These are phyloP conservation scores for Tokudaia muenninki DNA, from an alignment of 2,797 vertebrate species.

Conservation along the genomic window DNA sequence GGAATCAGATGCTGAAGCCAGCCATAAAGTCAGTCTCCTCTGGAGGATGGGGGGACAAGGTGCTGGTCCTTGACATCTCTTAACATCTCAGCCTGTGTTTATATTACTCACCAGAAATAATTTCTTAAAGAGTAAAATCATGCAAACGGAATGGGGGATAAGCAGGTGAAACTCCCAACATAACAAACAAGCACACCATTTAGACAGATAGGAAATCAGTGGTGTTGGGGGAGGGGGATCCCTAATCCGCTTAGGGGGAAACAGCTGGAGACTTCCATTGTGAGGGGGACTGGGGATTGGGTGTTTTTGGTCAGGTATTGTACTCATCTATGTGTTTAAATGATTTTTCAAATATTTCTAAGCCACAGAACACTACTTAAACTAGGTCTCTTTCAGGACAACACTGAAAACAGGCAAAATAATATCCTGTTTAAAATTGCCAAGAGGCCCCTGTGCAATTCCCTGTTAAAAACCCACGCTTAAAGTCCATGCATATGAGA, in stretches of 20 bases:
- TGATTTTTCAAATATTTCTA: conserved; percentile 63
- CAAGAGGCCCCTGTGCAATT: background rate
- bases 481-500: conserved; percentile 14
- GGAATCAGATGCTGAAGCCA: background rate
- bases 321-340: background rate
- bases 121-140: background rate
- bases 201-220: background rate
- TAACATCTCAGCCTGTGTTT: background rate
- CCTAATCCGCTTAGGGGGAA: background rate
- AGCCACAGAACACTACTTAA: conserved; percentile 32
- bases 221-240: background rate
- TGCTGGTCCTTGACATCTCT: background rate
- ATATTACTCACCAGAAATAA: background rate
- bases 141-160: background rate
- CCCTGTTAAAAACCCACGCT: background rate
- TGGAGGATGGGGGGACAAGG: background rate
- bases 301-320: background rate
- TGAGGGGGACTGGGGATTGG: fast-evolving
- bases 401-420: background rate
- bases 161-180: background rate
- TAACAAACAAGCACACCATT: background rate
- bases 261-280: background rate
- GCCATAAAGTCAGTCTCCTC: background rate
- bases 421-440: background rate
- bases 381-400: conserved; percentile 33